Conservation (phyloP, 2,888 invertebrate genomes). For the Coenonympha glycerion region DNA sequence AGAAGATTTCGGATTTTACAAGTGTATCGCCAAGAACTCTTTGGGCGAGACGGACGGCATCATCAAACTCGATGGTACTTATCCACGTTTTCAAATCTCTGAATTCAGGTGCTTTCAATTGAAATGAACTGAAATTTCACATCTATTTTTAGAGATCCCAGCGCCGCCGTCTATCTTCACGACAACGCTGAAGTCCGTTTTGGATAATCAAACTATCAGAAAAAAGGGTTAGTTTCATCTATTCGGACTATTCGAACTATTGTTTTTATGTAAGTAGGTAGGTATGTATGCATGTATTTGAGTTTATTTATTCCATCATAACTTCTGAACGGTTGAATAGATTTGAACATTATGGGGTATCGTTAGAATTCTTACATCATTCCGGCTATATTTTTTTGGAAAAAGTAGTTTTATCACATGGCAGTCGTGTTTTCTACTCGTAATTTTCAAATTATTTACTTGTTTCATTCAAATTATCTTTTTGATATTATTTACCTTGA, state of each 20-base stretch:
- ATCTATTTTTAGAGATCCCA: slow-evolving; percentile 81
- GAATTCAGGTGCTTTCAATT: slow-evolving; percentile 16
- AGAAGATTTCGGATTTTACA: slow-evolving; percentile 91
- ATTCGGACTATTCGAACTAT: background rate
- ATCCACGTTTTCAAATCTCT: slow-evolving; percentile 11
- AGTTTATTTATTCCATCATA: too few species aligned
- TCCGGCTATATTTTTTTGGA: too few species aligned
- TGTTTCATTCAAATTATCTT: too few species aligned
- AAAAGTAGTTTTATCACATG: too few species aligned
- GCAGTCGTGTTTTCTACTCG: too few species aligned
- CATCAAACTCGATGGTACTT: slow-evolving; percentile 91
- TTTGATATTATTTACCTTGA: too few species aligned
- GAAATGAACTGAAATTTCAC: slow-evolving; percentile 1
- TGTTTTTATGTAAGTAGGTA: too few species aligned
- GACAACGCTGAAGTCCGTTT: slow-evolving; percentile 65
- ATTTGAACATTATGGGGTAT: too few species aligned
- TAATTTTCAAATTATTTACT: too few species aligned
- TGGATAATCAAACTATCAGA: slow-evolving; percentile 66
- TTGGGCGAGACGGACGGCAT: slow-evolving; percentile 92
- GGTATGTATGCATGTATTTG: too few species aligned
- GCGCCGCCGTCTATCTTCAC: slow-evolving; percentile 86
- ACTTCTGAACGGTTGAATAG: too few species aligned
- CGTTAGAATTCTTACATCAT: too few species aligned
- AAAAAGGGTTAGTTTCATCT: slow-evolving; percentile 63
- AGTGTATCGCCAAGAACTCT: slow-evolving; percentile 94